Evolutionary conservation across 2,888 invertebrate species (phyloP), one percentile per base, ranked within the genome.

Genomic region (Stramonita haemastoma): DNA sequence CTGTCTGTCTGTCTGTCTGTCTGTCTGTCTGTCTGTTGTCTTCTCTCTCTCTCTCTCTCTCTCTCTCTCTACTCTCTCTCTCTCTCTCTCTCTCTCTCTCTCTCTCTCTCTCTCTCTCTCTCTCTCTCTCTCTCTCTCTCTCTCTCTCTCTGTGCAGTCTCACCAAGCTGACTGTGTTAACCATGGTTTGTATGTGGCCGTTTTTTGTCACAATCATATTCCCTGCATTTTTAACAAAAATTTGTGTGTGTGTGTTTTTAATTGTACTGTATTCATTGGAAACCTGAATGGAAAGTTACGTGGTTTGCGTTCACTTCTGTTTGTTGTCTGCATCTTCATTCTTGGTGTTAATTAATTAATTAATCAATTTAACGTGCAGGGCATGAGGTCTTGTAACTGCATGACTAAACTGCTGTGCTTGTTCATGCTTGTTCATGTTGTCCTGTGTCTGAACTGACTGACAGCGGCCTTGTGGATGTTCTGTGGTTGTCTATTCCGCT

Each of bases 91-190:
- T 87, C n/a, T 84, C 84, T 81, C 46, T 88, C 77, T 83, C 83
- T 81, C 57, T 83, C 83, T 83, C 26, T 88, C 81, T 81, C 36
- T 60, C 81, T 87, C 79, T 77, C 57, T 57, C 79, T 79, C 34
- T 57, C 70, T 79, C 79, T 46, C 70, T 83, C 36, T 73, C 19
- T 34, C 29, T 32, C 26, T 87, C n/a, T 70, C 36, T 84, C 87
- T 56, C 17, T 56, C n/a, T 17, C 15, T 26, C 17, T 86, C 56
- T 29, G 22, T 22, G 19, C 81, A 36, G 81, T 83, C 81, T 83
- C 81, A 83, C 46, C 81, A 83, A 83, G 81, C 81, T 83, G 81
- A 83, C 81, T 83, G 81, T 83, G 81, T 83, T 83, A 83, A 36
- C 15, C 81, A 83, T 83, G 81, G 81, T 83, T 36, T 83, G 46